A percentile compares a stretch with the other conserved stretches of the same genome.
phyloP scores from a whole-genome alignment of 2,888 invertebrate genomes.

The Petrophora chlorosata region DNA sequence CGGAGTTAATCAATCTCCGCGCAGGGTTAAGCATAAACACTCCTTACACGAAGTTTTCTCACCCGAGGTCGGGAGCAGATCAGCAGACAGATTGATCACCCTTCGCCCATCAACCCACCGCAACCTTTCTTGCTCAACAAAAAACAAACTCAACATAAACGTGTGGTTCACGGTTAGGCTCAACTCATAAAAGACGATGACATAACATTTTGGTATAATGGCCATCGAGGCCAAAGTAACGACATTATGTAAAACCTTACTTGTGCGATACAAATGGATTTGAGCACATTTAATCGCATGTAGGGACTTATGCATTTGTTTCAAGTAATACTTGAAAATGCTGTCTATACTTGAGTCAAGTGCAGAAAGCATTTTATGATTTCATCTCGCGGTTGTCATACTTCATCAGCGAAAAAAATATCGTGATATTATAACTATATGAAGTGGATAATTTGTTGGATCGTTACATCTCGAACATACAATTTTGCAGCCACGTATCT shows the following conservation, averaged over 20 bases:
- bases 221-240: conserved; percentile 35
- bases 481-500: not conserved
- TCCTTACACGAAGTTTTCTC: conserved; percentile 26
- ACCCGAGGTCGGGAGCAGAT: conserved; percentile 13
- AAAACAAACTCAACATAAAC: conserved; percentile 14
- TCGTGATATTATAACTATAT: conserved; percentile 2
- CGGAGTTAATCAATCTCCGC: conserved; percentile 30
- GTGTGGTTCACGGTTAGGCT: conserved; percentile 5
- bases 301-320: conserved; percentile 29
- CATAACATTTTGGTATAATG: conserved; percentile 33
- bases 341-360: too few relatives aligned
- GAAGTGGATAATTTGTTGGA: conserved; percentile 1
- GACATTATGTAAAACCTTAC: conserved; percentile 34
- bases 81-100: conserved; percentile 30
- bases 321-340: too few relatives aligned
- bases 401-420: not conserved
- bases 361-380: conserved; percentile 26
- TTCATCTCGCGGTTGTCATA: conserved; percentile 7
- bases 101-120: not conserved
- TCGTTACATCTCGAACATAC: not conserved
- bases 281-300: conserved; percentile 27
- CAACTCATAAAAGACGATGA: conserved; percentile 28
- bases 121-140: conserved; percentile 6
- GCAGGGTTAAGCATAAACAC: conserved; percentile 24
- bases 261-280: conserved; percentile 26